Conservation (phyloP, 2,888 invertebrate genomes). For the Bombylius major region DNA sequence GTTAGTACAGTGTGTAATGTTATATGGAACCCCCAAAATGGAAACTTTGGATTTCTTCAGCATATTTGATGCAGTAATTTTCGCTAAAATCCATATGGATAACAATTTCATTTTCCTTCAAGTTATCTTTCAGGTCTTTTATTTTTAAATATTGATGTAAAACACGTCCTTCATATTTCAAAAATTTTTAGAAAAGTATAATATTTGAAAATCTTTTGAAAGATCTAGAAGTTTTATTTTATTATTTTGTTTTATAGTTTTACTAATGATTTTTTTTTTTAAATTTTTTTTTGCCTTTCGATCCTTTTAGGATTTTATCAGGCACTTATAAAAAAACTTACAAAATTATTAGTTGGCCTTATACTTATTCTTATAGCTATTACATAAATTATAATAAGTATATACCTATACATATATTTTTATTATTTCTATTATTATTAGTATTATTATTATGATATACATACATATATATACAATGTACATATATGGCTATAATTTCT, state of each 20-base stretch:
- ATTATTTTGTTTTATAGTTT: no score
- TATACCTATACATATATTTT: no score
- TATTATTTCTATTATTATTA: no score
- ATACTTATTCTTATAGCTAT: no score
- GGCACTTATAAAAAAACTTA: no score
- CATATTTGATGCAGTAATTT: not conserved
- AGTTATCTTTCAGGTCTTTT: not conserved
- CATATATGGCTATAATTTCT: no score
- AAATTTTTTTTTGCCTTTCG: not conserved
- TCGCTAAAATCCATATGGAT: not conserved
- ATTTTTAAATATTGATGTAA: not conserved
- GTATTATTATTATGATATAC: no score
- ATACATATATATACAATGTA: no score
- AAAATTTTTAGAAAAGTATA: not conserved
- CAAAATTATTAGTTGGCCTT: no score
- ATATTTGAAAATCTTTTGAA: not conserved
- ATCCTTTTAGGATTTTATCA: no score
- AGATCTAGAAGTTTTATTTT: not conserved
- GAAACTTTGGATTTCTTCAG: not conserved
- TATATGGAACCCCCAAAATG: not conserved
- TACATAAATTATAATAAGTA: no score
- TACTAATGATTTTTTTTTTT: no score
- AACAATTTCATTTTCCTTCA: not conserved
- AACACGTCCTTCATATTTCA: not conserved
- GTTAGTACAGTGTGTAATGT: not conserved